A percentile compares a stretch with the other conserved stretches of the same genome.
Evolutionary conservation across 2,888 invertebrate genomes (phyloP).

Genomic region (Tyria jacobaeae): DNA sequence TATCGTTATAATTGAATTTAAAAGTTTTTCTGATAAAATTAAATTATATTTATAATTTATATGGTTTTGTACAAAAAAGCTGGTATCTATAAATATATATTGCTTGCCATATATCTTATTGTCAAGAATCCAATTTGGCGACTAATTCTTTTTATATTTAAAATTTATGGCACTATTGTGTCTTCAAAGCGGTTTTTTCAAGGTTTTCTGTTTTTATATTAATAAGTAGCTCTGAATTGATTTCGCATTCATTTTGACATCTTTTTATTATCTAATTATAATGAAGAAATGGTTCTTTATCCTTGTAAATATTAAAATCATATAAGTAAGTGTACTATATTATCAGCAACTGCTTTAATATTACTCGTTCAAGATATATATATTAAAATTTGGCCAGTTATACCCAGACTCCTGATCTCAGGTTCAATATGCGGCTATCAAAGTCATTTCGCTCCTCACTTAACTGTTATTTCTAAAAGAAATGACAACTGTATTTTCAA

Average conservation of each 20-base stretch:
- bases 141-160: constrained; percentile 23
- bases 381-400: too few species aligned
- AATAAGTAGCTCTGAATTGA: constrained; percentile 7
- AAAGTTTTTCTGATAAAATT: background rate
- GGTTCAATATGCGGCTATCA: background rate
- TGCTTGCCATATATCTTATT: constrained; percentile 32
- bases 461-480: too few species aligned
- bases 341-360: too few species aligned
- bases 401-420: too few species aligned
- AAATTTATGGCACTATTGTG: constrained; percentile 15
- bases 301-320: too few species aligned
- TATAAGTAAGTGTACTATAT: too few species aligned
- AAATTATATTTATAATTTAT: constrained; percentile 36
- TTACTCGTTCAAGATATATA: too few species aligned
- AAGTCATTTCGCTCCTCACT: background rate
- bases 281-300: background rate
- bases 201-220: constrained; percentile 7
- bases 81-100: constrained; percentile 18
- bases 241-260: background rate
- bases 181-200: constrained; percentile 7
- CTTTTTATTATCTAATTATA: background rate
- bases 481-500: too few species aligned
- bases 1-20: too few species aligned
- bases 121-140: constrained; percentile 22
- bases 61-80: constrained; percentile 20